Evolutionary conservation across 2,797 vertebrate species (phyloP).

Genomic region (Distichodus sexfasciatus): DNA sequence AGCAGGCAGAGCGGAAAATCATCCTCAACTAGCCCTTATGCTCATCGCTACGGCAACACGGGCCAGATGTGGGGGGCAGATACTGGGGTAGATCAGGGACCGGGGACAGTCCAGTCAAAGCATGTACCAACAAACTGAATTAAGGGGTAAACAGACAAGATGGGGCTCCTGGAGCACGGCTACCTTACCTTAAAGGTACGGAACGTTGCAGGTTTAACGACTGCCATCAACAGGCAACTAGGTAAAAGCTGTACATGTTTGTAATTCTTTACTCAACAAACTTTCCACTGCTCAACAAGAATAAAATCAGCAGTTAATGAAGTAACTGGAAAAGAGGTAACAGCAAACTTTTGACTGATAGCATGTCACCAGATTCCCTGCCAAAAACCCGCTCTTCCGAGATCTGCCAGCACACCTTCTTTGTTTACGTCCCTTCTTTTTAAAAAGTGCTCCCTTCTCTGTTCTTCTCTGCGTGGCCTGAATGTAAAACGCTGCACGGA

Average conservation of each 20-base stretch:
- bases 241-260: too few relatives aligned
- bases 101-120: conserved; percentile 39
- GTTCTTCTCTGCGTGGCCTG: background rate
- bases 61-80: conserved; percentile 26
- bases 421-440: background rate
- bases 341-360: background rate
- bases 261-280: too few relatives aligned
- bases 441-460: too few relatives aligned
- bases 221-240: too few relatives aligned
- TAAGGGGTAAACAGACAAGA: conserved; percentile 31
- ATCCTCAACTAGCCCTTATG: conserved; percentile 39
- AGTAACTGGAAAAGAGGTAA: background rate
- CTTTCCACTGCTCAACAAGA: background rate
- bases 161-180: conserved; percentile 18
- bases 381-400: background rate
- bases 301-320: conserved; percentile 22
- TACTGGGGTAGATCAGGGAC: conserved; percentile 39
- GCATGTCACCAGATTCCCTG: background rate
- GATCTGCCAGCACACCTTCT: background rate
- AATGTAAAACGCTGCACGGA: conserved; percentile 38
- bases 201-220: too few relatives aligned
- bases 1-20: conserved; percentile 44
- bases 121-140: conserved; percentile 47
- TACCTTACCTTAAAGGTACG: conserved; percentile 1
- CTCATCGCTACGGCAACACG: conserved; percentile 26